Evolutionary conservation across 2,113 vertebrate species (phyloP).

Genomic region (Dolichotis patagonum): DNA sequence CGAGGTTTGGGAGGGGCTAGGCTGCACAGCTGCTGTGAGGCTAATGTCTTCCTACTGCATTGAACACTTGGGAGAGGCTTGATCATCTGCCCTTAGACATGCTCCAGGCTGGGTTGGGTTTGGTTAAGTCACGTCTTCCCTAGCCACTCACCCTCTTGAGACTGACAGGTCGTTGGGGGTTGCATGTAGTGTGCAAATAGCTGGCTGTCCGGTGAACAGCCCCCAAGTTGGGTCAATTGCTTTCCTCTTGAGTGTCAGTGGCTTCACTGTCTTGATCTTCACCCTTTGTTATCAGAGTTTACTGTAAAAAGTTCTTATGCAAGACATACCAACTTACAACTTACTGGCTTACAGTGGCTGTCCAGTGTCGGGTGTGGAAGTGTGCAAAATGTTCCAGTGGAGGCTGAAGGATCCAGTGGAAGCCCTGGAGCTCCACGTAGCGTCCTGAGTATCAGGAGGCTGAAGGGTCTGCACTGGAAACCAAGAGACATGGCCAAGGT

Average conservation of each 20-base stretch:
- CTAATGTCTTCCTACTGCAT: background rate
- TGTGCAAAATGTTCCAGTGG: no score
- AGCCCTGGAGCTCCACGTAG: background rate
- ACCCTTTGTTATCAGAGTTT: background rate
- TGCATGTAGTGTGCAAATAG: background rate
- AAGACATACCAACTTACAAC: background rate
- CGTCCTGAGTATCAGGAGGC: background rate
- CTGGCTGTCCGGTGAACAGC: rapidly evolving
- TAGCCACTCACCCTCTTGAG: background rate
- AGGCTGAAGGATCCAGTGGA: background rate
- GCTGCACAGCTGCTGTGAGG: background rate
- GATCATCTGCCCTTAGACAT: background rate
- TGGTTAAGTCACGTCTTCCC: background rate
- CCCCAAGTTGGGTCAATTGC: no score
- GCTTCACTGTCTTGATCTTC: rapidly evolving
- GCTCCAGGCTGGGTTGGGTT: background rate
- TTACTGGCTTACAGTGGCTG: background rate
- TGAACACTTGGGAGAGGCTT: rapidly evolving
- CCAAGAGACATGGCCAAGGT: background rate
- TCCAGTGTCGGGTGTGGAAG: background rate
- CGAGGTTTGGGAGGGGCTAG: background rate
- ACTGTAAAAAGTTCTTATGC: background rate
- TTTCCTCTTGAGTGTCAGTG: background rate
- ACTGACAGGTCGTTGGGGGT: background rate
- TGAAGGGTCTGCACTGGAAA: background rate